phyloP scores from a whole-genome alignment of 2,797 vertebrate species.

The Potorous gilbertii region DNA sequence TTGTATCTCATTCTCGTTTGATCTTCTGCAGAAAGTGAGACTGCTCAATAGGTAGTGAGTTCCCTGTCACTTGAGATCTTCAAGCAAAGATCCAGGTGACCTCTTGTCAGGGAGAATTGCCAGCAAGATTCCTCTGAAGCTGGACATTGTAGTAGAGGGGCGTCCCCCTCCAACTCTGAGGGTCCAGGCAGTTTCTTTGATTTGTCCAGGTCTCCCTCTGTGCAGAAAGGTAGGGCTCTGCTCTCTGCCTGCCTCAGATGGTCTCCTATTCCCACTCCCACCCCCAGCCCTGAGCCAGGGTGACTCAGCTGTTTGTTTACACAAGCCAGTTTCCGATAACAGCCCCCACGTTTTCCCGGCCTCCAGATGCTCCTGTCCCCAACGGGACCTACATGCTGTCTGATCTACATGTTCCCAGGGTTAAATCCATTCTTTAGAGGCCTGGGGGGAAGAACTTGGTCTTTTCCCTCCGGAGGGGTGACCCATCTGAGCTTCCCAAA shows the following conservation, averaged over 20 bases:
- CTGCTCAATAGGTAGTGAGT: neutral
- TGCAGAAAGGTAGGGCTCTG: neutral
- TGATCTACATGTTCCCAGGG: constrained; percentile 69
- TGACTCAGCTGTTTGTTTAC: constrained; percentile 65
- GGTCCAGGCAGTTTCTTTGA: neutral
- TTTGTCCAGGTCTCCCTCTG: neutral
- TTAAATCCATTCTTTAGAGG: constrained; percentile 16
- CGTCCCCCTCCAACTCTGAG: neutral
- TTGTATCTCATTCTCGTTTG: neutral
- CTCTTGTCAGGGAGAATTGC: too few relatives aligned
- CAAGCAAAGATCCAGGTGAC: neutral
- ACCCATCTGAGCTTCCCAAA: neutral
- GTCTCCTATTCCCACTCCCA: neutral
- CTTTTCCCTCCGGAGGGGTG: neutral
- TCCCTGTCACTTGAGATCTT: neutral
- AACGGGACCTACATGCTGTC: neutral
- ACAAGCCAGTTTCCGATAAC: constrained; percentile 67
- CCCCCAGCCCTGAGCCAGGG: constrained; percentile 9
- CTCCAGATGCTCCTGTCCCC: constrained; percentile 69
- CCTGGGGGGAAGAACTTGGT: neutral
- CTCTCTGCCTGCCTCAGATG: neutral
- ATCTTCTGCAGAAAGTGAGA: neutral
- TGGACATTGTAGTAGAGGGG: neutral
- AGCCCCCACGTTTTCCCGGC: neutral
- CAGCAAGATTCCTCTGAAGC: neutral